Conservation (phyloP, 1,140 invertebrate genomes). For the Oreohelix idahoensis region DNA sequence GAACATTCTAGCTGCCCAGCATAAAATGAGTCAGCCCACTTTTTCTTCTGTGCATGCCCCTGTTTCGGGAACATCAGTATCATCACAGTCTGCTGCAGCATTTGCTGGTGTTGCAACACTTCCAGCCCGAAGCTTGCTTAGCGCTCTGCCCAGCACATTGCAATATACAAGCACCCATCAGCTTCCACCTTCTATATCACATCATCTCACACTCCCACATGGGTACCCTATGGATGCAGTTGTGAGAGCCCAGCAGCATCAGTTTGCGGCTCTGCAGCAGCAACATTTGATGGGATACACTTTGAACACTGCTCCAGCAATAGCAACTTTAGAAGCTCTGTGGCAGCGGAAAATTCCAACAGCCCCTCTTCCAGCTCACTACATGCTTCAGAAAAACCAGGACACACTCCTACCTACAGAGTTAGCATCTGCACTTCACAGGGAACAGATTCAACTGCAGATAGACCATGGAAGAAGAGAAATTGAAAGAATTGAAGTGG, state of each 20-base stretch:
- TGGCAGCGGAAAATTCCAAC: constrained; percentile 72
- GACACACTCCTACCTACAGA: constrained; percentile 69
- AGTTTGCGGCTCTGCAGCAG: constrained; percentile 55
- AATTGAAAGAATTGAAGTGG: constrained; percentile 45
- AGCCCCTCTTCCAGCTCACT: constrained; percentile 66
- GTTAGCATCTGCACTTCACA: constrained; percentile 70
- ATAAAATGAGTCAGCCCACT: constrained; percentile 45
- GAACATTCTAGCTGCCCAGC: constrained; percentile 38
- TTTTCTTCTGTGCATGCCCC: constrained; percentile 34
- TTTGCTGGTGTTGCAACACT: constrained; percentile 38
- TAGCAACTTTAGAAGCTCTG: constrained; percentile 67
- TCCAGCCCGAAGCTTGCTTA: constrained; percentile 34
- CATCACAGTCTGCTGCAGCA: constrained; percentile 25
- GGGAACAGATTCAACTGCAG: constrained; percentile 62
- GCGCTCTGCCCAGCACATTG: constrained; percentile 42
- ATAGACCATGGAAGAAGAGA: constrained; percentile 42
- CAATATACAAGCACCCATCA: constrained; percentile 55
- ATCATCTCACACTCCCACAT: constrained; percentile 54
- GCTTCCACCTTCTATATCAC: constrained; percentile 44
- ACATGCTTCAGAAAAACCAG: constrained; percentile 65
- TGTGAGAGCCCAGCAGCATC: constrained; percentile 53
- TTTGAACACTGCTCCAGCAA: constrained; percentile 50
- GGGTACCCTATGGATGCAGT: constrained; percentile 50
- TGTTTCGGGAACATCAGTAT: constrained; percentile 16
- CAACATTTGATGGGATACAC: constrained; percentile 51